These are phyloP conservation scores for Orthonychiurus folsomi DNA, from an alignment of 2,888 invertebrate species.

Conservation along the genomic window DNA sequence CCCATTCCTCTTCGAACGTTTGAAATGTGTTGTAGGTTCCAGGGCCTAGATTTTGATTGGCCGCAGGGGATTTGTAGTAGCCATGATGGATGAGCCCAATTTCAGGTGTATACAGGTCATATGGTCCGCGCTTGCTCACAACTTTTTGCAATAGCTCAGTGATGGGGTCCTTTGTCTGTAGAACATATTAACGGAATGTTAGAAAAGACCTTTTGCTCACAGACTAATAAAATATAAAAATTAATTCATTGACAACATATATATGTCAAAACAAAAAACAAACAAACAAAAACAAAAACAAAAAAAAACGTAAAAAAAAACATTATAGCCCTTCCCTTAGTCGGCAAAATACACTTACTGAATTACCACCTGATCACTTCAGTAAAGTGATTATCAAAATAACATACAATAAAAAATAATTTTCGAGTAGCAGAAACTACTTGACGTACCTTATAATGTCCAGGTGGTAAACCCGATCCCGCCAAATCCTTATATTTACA, in stretches of 20 bases:
- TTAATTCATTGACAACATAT: not conserved
- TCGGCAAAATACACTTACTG: too few relatives aligned
- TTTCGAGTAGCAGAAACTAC: too few relatives aligned
- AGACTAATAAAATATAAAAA: too few relatives aligned
- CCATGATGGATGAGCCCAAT: slow-evolving; percentile 8
- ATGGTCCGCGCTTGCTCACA: slow-evolving; percentile 2
- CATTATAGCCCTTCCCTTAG: too few relatives aligned
- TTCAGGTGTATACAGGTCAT: slow-evolving; percentile 12
- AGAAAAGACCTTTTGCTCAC: not conserved
- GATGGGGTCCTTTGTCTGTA: not conserved
- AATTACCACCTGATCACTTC: too few relatives aligned
- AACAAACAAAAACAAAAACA: not conserved
- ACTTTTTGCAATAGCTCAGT: not conserved
- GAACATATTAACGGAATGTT: not conserved
- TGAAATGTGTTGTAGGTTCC: slow-evolving; percentile 4
- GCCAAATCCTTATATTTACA: not conserved
- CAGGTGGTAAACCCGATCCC: not conserved
- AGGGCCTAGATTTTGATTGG: slow-evolving; percentile 8
- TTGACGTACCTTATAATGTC: not conserved
- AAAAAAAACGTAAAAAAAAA: too few relatives aligned
- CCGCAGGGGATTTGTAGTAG: not conserved
- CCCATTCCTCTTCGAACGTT: not conserved
- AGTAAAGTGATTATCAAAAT: too few relatives aligned
- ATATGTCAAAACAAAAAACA: not conserved
- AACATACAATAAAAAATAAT: too few relatives aligned